Evolutionary conservation across 2,113 vertebrate species (phyloP).

Genomic region (Vidua chalybeata): DNA sequence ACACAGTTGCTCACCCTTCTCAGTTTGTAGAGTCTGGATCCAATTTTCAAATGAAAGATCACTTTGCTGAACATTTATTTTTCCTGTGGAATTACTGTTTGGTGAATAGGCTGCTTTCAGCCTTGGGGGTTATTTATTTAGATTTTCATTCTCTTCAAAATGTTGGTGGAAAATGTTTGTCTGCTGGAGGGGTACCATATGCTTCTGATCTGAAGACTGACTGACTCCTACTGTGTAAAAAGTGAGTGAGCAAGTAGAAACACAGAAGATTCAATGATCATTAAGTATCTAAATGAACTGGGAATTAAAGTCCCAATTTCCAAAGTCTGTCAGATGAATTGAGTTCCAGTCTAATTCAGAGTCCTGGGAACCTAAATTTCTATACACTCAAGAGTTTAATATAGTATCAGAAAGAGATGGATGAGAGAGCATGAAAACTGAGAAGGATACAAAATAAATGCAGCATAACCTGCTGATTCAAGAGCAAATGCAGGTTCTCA

Average conservation of each 20-base stretch:
- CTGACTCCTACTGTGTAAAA: slow-evolving; percentile 24
- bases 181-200: slow-evolving; percentile 57
- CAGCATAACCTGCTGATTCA: neutral
- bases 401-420: neutral
- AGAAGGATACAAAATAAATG: neutral
- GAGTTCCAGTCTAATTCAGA: neutral
- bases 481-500: neutral
- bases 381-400: neutral
- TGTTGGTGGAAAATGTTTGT: slow-evolving; percentile 70
- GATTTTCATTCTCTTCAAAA: slow-evolving; percentile 65
- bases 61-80: slow-evolving; percentile 70
- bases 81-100: slow-evolving; percentile 68
- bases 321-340: neutral
- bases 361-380: neutral
- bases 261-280: neutral
- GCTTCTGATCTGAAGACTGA: slow-evolving; percentile 54
- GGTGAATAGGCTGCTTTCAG: slow-evolving; percentile 53
- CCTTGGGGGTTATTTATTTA: slow-evolving; percentile 60
- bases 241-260: slow-evolving; percentile 7
- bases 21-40: slow-evolving; percentile 70
- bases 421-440: neutral
- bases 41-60: slow-evolving; percentile 76
- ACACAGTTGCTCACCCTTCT: slow-evolving; percentile 37
- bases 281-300: neutral
- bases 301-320: slow-evolving; percentile 2